These are phyloP conservation scores for Gymnocheta viridis DNA, from an alignment of 2,888 invertebrate species.

Conservation along the genomic window DNA sequence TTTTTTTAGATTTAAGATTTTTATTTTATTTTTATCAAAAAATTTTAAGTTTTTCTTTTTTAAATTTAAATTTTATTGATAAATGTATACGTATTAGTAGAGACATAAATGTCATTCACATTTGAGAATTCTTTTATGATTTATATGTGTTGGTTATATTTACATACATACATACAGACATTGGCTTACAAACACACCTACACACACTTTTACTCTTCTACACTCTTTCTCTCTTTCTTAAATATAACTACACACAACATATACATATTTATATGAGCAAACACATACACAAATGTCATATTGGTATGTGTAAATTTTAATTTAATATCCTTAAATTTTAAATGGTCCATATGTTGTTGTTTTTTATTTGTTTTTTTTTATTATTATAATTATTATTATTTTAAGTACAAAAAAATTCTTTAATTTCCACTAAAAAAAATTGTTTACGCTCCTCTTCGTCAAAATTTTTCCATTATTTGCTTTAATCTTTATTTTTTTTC, in stretches of 20 bases:
- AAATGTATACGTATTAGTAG: slow-evolving; percentile 32
- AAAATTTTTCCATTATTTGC: slow-evolving; percentile 5
- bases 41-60: slow-evolving; percentile 46
- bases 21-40: background rate
- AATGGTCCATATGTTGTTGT: slow-evolving; percentile 63
- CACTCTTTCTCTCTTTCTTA: slow-evolving; percentile 35
- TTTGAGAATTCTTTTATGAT: slow-evolving; percentile 61
- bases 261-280: slow-evolving; percentile 9
- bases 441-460: slow-evolving; percentile 24
- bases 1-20: background rate
- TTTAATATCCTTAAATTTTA: slow-evolving; percentile 58
- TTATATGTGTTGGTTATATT: slow-evolving; percentile 38
- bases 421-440: slow-evolving; percentile 33
- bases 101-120: slow-evolving; percentile 63
- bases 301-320: slow-evolving; percentile 44
- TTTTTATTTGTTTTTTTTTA: background rate
- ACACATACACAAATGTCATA: slow-evolving; percentile 22
- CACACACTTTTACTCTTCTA: slow-evolving; percentile 23
- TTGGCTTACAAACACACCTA: slow-evolving; percentile 13
- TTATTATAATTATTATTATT: slow-evolving; percentile 7
- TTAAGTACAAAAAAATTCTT: slow-evolving; percentile 30
- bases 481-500: slow-evolving; percentile 2
- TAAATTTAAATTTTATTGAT: slow-evolving; percentile 40
- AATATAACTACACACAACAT: slow-evolving; percentile 23
- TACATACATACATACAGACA: slow-evolving; percentile 30